Conservation (phyloP, 2,888 invertebrate species). For the Perizoma flavofasciatum region DNA sequence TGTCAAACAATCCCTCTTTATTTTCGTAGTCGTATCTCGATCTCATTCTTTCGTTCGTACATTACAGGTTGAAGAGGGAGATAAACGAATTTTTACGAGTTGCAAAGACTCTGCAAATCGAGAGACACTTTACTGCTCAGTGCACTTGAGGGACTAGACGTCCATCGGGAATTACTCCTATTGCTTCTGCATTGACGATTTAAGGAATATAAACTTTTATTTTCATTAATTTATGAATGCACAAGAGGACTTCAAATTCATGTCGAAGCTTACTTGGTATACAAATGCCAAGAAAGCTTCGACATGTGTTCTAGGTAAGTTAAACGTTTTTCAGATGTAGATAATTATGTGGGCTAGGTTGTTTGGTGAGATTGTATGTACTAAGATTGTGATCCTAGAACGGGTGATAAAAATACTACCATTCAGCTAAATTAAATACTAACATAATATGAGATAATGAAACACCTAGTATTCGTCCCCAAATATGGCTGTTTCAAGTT, state of each 20-base stretch:
- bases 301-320: too few relatives aligned
- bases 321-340: too few relatives aligned
- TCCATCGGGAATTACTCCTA: constrained; percentile 44
- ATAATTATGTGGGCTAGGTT: too few relatives aligned
- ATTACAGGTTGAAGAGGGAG: constrained; percentile 41
- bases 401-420: too few relatives aligned
- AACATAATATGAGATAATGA: too few relatives aligned
- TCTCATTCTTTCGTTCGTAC: constrained; percentile 45
- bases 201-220: constrained; percentile 36
- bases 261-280: too few relatives aligned
- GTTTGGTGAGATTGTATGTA: too few relatives aligned
- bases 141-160: constrained; percentile 56
- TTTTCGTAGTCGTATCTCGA: constrained; percentile 41
- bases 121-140: constrained; percentile 63
- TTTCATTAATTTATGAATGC: constrained; percentile 20
- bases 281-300: background rate
- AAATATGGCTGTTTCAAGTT: too few relatives aligned
- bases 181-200: constrained; percentile 42
- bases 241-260: too few relatives aligned
- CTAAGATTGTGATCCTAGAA: too few relatives aligned
- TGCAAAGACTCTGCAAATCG: constrained; percentile 53
- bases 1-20: constrained; percentile 25
- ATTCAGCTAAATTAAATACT: too few relatives aligned
- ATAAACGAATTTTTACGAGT: constrained; percentile 56
- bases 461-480: too few relatives aligned